phyloP scores from a whole-genome alignment of 2,113 vertebrate genomes.

The Cebus imitator region DNA sequence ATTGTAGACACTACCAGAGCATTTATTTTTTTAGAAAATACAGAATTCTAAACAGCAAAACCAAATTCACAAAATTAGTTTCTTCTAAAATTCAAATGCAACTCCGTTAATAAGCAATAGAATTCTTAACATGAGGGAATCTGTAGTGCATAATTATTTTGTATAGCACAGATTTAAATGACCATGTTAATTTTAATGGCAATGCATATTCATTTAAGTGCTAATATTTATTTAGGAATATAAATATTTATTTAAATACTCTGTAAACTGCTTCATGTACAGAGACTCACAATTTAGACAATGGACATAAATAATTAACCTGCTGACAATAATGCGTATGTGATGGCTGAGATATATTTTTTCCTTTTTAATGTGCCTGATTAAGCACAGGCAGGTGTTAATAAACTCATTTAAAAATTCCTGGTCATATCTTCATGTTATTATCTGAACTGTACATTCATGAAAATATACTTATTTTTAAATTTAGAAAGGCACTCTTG shows the following conservation, averaged over 20 bases:
- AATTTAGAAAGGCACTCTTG: not conserved
- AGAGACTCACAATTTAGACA: not conserved
- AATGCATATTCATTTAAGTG: not conserved
- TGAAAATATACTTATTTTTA: constrained; percentile 1
- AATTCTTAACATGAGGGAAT: constrained; percentile 6
- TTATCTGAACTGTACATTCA: not conserved
- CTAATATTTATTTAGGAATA: not conserved
- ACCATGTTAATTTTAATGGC: not conserved
- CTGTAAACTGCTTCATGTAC: not conserved
- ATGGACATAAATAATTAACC: not conserved
- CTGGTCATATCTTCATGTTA: not conserved
- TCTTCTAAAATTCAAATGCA: not conserved
- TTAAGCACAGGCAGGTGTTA: not conserved
- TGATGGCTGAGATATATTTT: not conserved
- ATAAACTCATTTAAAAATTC: not conserved
- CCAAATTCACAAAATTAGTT: not conserved
- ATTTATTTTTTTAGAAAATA: not conserved
- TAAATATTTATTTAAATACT: not conserved
- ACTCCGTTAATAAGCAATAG: not conserved
- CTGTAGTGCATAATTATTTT: not conserved
- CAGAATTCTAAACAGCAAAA: not conserved
- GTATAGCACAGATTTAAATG: not conserved
- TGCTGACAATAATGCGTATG: not conserved
- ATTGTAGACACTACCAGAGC: not conserved
- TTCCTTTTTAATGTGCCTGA: not conserved